Base-by-base conservation (phyloP, 2,888 invertebrate species). In the Lagria hirta region DNA sequence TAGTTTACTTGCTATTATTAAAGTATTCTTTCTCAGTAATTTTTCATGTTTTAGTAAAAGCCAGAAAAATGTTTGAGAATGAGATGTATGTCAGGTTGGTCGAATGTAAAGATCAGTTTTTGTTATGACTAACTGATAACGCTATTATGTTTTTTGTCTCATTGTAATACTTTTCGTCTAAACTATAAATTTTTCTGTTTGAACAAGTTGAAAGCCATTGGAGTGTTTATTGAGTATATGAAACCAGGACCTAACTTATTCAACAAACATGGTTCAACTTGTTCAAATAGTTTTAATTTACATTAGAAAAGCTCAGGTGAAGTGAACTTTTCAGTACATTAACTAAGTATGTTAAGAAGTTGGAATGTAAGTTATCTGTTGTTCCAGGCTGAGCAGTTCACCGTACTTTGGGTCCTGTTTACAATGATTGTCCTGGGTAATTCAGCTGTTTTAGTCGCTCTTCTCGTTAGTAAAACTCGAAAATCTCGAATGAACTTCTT, bases 401-500 rank as follows among this genome's bases (percentile, higher is more conserved):
- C 79, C 6, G 76, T 83, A 49, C 69, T 83, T 22, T 79, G 80
- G 73, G 71, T 81, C 15, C 73, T 83, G 33, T 78, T 83, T 62
- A 72, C 77, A 42, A 73, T 81, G 64, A 83, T 83, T 43, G 78
- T 83, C 13, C 65, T 81, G 43, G 82, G 82, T 17, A 84, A 84
- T 65, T 74, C 77, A 6, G 78, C 81, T 2, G 83, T 84, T 1
- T 66, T 84, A 15, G 73, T 77, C 3, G 79, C 82, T 12, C 74
- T 83, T 17, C 65, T 78, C 28, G 70, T 81, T 45, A 79, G 78
- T 53, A 80, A 82, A 59, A 75, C 76, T 46, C 70, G 81, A 46
- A 81, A 81, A 60, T 81, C 82, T n/a, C 69, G 83, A 43, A 83
- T 83, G 81, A 83, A 83, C 64, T 83, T 82, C 68, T 84, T 83